phyloP scores from a whole-genome alignment of 2,797 vertebrate species.

The Varecia variegata region DNA sequence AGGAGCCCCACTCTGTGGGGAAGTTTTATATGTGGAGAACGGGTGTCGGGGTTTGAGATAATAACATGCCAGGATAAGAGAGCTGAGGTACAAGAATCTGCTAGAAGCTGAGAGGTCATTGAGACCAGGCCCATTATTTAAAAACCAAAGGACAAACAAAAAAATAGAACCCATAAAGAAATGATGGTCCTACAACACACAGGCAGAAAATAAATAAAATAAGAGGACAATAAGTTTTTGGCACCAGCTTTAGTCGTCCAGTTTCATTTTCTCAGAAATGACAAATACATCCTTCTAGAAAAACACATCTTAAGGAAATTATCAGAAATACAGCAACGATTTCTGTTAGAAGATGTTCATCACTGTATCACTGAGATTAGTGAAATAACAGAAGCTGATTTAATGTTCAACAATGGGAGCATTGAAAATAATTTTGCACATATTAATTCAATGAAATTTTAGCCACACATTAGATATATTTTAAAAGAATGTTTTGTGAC shows the following conservation, averaged over 20 bases:
- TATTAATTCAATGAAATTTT: background rate
- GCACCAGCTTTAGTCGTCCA: background rate
- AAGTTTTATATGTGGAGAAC: background rate
- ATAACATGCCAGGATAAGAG: background rate
- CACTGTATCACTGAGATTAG: background rate
- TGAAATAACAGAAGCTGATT: conserved; percentile 4
- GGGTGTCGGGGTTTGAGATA: background rate
- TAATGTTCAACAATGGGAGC: background rate
- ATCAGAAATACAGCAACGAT: conserved; percentile 2
- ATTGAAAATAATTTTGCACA: background rate
- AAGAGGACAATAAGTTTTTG: background rate
- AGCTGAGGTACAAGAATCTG: background rate
- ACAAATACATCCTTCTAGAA: background rate
- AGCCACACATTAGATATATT: background rate
- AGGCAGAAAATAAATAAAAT: background rate
- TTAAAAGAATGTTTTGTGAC: conserved; percentile 23
- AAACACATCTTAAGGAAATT: background rate
- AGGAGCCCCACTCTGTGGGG: background rate
- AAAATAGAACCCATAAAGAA: background rate
- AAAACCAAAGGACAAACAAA: background rate
- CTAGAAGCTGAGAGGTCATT: background rate
- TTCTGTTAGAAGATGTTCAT: background rate
- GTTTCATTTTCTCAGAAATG: conserved; percentile 7
- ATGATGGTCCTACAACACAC: background rate
- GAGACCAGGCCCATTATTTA: background rate